These are phyloP conservation scores for Datnioides undecimradiatus DNA, from an alignment of 2,113 vertebrate genomes.

Conservation along the genomic window DNA sequence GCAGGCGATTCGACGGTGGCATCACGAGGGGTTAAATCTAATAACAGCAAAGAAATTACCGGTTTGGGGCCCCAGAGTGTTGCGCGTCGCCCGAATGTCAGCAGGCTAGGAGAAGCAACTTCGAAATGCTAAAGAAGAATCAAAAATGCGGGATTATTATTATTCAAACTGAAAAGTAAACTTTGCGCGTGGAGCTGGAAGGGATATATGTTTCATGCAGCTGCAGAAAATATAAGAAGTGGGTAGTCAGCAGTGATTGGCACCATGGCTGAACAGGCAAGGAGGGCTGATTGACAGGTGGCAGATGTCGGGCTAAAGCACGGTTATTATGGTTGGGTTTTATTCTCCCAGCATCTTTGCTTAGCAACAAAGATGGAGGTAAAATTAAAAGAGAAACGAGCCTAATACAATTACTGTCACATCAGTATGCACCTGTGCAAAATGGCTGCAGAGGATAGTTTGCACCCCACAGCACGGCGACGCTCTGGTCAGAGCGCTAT, in stretches of 20 bases:
- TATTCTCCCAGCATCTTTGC: too few relatives aligned
- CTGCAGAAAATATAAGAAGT: background rate
- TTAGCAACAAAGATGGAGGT: background rate
- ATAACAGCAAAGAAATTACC: conserved; percentile 43
- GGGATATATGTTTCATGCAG: background rate
- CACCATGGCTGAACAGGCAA: background rate
- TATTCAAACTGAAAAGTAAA: background rate
- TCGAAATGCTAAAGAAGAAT: background rate
- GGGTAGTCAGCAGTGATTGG: conserved; percentile 10
- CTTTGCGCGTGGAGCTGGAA: background rate
- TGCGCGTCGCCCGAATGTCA: background rate
- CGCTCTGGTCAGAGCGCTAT: background rate
- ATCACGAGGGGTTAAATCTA: conserved; percentile 51
- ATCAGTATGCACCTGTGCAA: background rate
- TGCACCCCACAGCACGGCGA: too few relatives aligned
- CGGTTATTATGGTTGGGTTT: conserved; percentile 1
- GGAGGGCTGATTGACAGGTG: conserved; percentile 43
- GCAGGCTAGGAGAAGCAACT: background rate
- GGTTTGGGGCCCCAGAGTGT: conserved; percentile 25
- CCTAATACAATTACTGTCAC: background rate
- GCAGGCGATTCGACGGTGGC: conserved; percentile 27
- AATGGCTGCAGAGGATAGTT: background rate
- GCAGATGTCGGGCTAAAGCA: conserved; percentile 21
- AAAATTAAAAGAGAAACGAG: background rate
- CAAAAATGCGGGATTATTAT: background rate